Evolutionary conservation across 2,888 invertebrate species (phyloP).

Genomic region (Phania funesta): DNA sequence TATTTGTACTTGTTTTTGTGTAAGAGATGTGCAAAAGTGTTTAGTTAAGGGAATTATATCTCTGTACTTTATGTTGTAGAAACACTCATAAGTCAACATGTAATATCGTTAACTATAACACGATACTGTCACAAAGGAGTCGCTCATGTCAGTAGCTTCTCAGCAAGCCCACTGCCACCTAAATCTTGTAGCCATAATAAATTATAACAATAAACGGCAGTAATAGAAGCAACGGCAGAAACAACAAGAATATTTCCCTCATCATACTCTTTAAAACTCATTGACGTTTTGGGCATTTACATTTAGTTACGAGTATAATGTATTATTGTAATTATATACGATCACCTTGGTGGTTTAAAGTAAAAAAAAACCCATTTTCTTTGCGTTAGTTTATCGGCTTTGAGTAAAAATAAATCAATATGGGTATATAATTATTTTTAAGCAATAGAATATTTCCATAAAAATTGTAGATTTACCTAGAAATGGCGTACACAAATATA

Average conservation of each 20-base stretch:
- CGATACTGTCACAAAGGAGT: slow-evolving; percentile 74
- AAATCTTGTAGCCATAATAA: not conserved
- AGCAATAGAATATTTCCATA: too few relatives aligned
- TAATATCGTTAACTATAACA: slow-evolving; percentile 76
- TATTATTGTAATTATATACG: not conserved
- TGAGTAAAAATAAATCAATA: too few relatives aligned
- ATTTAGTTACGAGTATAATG: too few relatives aligned
- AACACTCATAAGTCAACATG: slow-evolving; percentile 76
- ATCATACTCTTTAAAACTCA: slow-evolving; percentile 18
- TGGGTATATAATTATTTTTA: too few relatives aligned
- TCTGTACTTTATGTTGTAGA: slow-evolving; percentile 56
- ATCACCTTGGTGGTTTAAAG: not conserved
- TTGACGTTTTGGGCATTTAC: slow-evolving; percentile 55
- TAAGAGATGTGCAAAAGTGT: slow-evolving; percentile 26
- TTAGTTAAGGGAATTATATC: slow-evolving; percentile 61
- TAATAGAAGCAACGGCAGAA: not conserved
- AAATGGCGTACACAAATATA: too few relatives aligned
- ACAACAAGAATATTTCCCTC: not conserved
- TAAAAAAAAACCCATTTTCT: not conserved
- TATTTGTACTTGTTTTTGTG: not conserved
- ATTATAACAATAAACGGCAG: slow-evolving; percentile 40
- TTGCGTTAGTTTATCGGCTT: too few relatives aligned
- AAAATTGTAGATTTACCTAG: too few relatives aligned
- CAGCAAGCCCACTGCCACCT: slow-evolving; percentile 9
- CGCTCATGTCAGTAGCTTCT: slow-evolving; percentile 46